Evolutionary conservation across 2,113 vertebrate species (phyloP).

Genomic region (Australoheros scitulus): DNA sequence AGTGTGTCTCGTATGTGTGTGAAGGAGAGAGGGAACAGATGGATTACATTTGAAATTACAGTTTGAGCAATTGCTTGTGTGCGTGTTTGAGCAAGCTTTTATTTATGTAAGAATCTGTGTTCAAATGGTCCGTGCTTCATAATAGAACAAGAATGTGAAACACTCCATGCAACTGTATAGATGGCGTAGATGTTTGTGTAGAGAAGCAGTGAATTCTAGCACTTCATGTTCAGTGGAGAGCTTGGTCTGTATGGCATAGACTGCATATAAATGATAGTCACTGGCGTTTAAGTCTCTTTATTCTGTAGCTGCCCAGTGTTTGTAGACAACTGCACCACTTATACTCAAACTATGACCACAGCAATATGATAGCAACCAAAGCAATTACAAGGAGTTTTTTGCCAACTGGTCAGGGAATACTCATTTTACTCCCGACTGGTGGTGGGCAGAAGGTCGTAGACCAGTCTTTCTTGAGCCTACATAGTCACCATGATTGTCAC

Average conservation of each 20-base stretch:
- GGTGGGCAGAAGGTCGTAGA: too few species aligned
- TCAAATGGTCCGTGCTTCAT: not conserved
- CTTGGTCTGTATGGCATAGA: conserved; percentile 6
- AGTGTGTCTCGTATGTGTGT: conserved; percentile 42
- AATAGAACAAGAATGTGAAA: conserved; percentile 33
- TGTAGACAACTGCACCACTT: not conserved
- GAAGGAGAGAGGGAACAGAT: conserved; percentile 31
- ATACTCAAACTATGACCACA: not conserved
- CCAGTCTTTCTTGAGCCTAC: too few species aligned
- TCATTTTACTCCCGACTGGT: too few species aligned
- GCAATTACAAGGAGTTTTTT: not conserved
- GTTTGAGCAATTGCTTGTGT: conserved; percentile 59
- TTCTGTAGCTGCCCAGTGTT: not conserved
- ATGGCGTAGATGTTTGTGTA: not conserved
- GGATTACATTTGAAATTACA: conserved; percentile 68
- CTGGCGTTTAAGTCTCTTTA: not conserved
- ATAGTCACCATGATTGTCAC: too few species aligned
- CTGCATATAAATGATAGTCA: not conserved
- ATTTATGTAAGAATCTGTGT: not conserved
- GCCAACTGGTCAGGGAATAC: too few species aligned
- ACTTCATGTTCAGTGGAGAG: conserved; percentile 29
- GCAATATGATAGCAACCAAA: not conserved
- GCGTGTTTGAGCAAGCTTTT: conserved; percentile 8
- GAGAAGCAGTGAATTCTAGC: conserved; percentile 43
- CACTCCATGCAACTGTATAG: not conserved